Evolutionary conservation across 1,140 invertebrate species (phyloP).

Genomic region (Papilio polyxenes): DNA sequence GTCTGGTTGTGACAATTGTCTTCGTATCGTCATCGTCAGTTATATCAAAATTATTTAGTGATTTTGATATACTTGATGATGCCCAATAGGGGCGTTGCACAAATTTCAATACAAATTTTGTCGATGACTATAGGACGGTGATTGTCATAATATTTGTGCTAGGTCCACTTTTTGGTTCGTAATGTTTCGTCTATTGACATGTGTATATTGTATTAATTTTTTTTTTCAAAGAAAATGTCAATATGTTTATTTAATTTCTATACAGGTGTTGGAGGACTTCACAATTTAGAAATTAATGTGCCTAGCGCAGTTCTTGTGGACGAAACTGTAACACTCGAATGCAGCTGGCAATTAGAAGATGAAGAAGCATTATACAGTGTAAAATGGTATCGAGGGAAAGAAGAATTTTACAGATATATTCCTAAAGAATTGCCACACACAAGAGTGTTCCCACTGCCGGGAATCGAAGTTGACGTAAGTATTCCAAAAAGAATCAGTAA

Average conservation of each 20-base stretch:
- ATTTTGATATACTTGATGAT: no score
- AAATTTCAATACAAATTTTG: no score
- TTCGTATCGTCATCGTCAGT: no score
- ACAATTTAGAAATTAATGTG: conserved; percentile 84
- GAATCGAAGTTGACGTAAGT: conserved; percentile 89
- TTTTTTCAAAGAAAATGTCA: no score
- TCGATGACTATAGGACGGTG: no score
- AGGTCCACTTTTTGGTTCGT: no score
- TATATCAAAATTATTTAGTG: no score
- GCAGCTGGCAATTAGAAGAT: conserved; percentile 86
- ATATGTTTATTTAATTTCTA: background rate
- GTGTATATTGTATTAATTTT: no score
- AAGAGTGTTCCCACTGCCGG: conserved; percentile 83
- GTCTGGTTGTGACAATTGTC: no score
- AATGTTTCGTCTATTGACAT: no score
- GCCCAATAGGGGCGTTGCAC: no score
- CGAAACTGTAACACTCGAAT: conserved; percentile 84
- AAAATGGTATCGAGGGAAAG: conserved; percentile 88
- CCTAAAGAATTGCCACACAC: conserved; percentile 86
- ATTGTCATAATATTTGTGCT: no score
- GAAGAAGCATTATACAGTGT: conserved; percentile 86
- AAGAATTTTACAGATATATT: conserved; percentile 89
- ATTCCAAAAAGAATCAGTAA: conserved; percentile 11
- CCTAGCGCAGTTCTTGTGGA: conserved; percentile 84
- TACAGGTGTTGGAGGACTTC: conserved; percentile 84